Evolutionary conservation across 2,797 vertebrate genomes (phyloP), one percentile per base, ranked within the genome.

Genomic region (Poeciliopsis gracilis): DNA sequence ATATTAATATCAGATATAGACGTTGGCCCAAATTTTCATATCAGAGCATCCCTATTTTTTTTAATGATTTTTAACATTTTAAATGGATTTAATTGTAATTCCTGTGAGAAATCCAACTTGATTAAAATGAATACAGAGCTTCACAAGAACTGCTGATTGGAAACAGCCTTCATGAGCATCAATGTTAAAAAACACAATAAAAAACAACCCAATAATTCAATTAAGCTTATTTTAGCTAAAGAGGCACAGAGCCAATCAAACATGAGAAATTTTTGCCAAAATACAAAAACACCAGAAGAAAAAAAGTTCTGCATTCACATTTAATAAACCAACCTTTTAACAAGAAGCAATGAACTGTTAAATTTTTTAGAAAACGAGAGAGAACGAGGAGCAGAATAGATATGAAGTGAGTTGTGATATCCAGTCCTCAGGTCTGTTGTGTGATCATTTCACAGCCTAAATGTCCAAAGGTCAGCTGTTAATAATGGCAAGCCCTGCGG

Each of bases 381-480:
- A 25, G 23, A n/a, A 36, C 1, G 70, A 74, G 59, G n/a, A 41
- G 71, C n/a, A 41, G 55, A 71, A 6, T 69, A 49, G 59, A 79
- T 73, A 73, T 47, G 75, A 51, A 88, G 79, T 49, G 33, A 55
- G 75, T 87, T 84, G 86, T 61, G 84, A 87, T 73, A 2, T 41
- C 77, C 20, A 77, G 15, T 86, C 86, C 89, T 88, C 79, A 41
- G 83, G 84, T 90, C 86, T 82, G 86, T 86, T 90, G 81, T 78
- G 79, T 86, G 82, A 88, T 93, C 84, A 91, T 92, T 93, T 91
- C 88, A 90, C 90, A 91, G 90, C 87, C 86, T 90, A 89, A 92
- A 92, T 63, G 80, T 90, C 88, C 88, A 93, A 94, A 94, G 92
- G 93, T 93, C 92, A 90, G 84, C 86, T 82, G 87, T 94, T 93